Evolutionary conservation across 2,113 vertebrate genomes (phyloP), one percentile per base, ranked within the genome.

Genomic region (Nesogale talazaci): DNA sequence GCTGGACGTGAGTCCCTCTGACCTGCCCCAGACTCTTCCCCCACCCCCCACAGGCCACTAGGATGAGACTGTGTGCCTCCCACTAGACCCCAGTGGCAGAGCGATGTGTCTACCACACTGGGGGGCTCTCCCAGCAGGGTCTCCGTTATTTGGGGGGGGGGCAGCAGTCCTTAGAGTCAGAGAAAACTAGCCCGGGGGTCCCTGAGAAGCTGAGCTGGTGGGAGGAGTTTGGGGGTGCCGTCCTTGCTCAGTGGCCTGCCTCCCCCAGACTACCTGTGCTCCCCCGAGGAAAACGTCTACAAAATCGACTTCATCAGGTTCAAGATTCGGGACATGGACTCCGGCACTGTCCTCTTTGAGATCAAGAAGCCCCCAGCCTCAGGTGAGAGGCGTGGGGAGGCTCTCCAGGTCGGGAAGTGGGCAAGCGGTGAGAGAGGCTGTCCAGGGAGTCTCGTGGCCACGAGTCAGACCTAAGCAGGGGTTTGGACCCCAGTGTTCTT

Each of bases 311-410:
- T 99, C 97, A 99, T 99, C 94, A 98, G 99, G 97, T 99, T 99
- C 96, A 99, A 99, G 98, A 99, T 99, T 97, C 98, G 99, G 9
- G 99, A 99, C 97, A 99, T 99, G 99, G 99, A 99, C 96, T 99
- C 99, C 7, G 99, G 99, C 92, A 99, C 99, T 0, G 99, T 99
- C 80, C 98, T 99, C 85, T 99, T 99, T 97, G 99, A 99, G 98
- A 99, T 99, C 96, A 99, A 99, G 83, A 99, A 99, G 94, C 99
- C 99, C 36, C 99, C 99, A 38, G 97, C 98, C 78, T 98, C 98
- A 93, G 99, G 99, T 99, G 97, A 98, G 98, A 29, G n/a, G 27
- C 6, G 9, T 83, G 29, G 38, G 29, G 56, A 27, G 6, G 14
- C 46, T 29, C 17, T 61, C 59, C 14, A 27, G 56, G 83, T 22